Percentiles rank a stretch among this genome's conserved stretches.
Evolutionary conservation across 2,797 vertebrate genomes (phyloP).

Genomic region (Chiloscyllium punctatum): DNA sequence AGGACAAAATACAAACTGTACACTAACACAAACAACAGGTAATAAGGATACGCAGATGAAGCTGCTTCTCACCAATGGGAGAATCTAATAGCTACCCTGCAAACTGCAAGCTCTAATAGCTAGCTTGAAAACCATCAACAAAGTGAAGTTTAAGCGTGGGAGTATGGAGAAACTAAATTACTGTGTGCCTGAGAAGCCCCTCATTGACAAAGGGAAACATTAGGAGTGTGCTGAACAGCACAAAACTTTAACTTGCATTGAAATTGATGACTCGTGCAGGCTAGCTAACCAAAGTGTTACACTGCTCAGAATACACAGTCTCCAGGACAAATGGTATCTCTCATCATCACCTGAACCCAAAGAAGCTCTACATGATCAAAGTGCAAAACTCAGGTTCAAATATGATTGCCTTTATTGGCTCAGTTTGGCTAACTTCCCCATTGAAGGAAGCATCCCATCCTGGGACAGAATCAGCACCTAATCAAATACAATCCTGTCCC

Average conservation of each 20-base stretch:
- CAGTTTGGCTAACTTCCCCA: no score
- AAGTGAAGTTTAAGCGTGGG: neutral
- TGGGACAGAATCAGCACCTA: neutral
- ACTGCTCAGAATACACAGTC: neutral
- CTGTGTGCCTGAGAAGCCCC: neutral
- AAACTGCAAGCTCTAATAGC: neutral
- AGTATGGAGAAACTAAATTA: neutral
- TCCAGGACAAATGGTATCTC: no score
- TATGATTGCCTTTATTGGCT: no score
- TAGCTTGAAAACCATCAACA: neutral
- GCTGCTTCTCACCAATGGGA: neutral
- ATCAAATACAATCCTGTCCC: neutral
- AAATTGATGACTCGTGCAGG: neutral
- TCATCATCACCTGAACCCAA: no score
- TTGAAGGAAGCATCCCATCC: no score
- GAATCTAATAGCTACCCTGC: neutral
- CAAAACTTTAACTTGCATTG: neutral
- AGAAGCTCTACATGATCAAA: no score
- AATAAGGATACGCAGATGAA: neutral
- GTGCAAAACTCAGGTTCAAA: no score
- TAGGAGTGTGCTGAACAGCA: neutral
- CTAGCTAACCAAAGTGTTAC: neutral
- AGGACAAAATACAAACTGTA: neutral
- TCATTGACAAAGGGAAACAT: neutral
- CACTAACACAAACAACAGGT: neutral